These are phyloP conservation scores for Pygoscelis antarcticus DNA, from an alignment of 2,113 vertebrate genomes.

Conservation along the genomic window DNA sequence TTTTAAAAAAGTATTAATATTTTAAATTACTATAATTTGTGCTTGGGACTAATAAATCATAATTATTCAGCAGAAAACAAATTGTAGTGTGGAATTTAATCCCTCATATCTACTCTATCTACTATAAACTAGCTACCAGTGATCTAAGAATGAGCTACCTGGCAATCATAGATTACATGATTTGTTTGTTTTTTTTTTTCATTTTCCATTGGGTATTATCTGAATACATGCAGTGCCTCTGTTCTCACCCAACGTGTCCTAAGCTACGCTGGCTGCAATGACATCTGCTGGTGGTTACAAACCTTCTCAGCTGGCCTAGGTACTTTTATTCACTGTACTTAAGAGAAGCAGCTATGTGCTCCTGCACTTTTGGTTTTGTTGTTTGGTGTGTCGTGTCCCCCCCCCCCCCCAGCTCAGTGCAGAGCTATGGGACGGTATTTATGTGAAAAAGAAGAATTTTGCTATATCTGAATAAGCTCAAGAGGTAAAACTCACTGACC, in stretches of 20 bases:
- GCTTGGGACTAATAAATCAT: conserved; percentile 32
- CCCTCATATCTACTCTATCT: conserved; percentile 25
- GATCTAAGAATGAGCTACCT: background rate
- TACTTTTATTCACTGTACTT: background rate
- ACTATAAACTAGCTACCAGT: background rate
- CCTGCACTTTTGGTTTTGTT: background rate
- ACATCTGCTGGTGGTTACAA: conserved; percentile 42
- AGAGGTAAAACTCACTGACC: background rate
- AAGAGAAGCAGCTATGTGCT: background rate
- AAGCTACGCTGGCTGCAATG: background rate
- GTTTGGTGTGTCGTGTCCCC: background rate
- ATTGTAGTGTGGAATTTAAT: conserved; percentile 15
- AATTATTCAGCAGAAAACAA: conserved; percentile 48
- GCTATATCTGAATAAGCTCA: background rate
- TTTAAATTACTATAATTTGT: conserved; percentile 45
- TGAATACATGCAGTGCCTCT: background rate
- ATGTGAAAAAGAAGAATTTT: background rate
- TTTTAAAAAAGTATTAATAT: background rate
- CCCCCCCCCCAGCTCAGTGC: background rate
- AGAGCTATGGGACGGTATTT: background rate
- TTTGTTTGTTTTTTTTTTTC: background rate
- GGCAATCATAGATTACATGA: background rate
- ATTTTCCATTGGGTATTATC: background rate
- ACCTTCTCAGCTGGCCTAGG: background rate
- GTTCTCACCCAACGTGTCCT: background rate